Evolutionary conservation across 1,140 invertebrate genomes (phyloP), one percentile per base, ranked within the genome.

Genomic region (Sycophaga agraensis): DNA sequence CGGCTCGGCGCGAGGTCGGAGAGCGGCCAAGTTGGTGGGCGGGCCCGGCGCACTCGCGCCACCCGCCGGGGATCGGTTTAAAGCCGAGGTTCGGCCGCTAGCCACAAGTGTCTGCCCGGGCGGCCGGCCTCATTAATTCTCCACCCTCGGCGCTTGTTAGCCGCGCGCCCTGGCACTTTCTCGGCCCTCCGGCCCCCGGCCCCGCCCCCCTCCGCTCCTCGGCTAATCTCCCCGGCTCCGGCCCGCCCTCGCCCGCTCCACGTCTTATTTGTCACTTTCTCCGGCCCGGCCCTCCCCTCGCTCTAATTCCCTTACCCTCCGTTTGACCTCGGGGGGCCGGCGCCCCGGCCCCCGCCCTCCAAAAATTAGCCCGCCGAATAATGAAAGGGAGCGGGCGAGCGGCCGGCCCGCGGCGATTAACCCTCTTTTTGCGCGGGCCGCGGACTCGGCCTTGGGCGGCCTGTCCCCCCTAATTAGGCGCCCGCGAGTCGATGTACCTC

Each of bases 41-140:
- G 39, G 21, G 24, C 7, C 39, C 45, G 17, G 1, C 45, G 24
- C n/a, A n/a, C n/a, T n/a, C n/a, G n/a, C n/a, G n/a, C n/a, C 17
- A 28, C 24, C n/a, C 24, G 69, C 72, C 71, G 68, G 67, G 57
- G 67, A 66, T 70, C 65, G 67, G 71, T 68, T 74, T 72, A 69
- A 70, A 71, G 73, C 68, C 64, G 61, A 65, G 70, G 70, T 72
- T 73, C 68, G 75, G 75, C 70, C 73, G 76, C 73, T 80, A 80
- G 77, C 78, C 77, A 80, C 78, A 80, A 80, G 78, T 80, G 78
- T 79, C 78, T 76, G 75, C 75, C 73, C 68, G 72, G 71, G 77
- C 76, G 73, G 73, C 76, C 75, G 79, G 74, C 75, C 77, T 80
- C 78, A 80, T 79, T 80, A 79, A 79, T 80, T 80, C 77, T 80